These are phyloP conservation scores for Eulithis prunata DNA, from an alignment of 2,888 invertebrate genomes.

Conservation along the genomic window DNA sequence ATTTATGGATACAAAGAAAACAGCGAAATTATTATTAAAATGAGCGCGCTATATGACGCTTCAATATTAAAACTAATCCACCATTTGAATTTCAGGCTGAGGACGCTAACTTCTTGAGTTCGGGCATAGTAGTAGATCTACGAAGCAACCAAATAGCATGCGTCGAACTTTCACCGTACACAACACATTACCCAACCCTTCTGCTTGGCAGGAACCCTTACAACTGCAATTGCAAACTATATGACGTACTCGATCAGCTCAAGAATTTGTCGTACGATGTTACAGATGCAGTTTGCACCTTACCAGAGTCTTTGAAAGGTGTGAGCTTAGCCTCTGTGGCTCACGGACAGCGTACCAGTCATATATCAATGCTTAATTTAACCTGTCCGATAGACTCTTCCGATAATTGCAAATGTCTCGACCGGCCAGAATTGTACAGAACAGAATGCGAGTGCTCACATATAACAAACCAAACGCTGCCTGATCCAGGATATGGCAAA, in stretches of 20 bases:
- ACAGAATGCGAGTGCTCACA: conserved; percentile 30
- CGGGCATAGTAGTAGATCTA: conserved; percentile 1
- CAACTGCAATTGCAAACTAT: conserved; percentile 40
- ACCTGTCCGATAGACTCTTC: conserved; percentile 28
- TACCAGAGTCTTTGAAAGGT: conserved; percentile 14
- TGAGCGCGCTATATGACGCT: too few relatives aligned
- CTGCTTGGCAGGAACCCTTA: conserved; percentile 38
- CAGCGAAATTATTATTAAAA: too few relatives aligned
- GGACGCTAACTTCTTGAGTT: conserved; percentile 37
- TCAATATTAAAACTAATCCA: background rate
- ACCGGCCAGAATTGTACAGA: conserved; percentile 18
- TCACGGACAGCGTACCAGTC: conserved; percentile 10
- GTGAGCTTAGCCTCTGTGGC: conserved; percentile 13
- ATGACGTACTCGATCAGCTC: conserved; percentile 22
- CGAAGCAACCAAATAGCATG: conserved; percentile 34
- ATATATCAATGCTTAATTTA: conserved; percentile 7
- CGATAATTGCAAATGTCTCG: conserved; percentile 19
- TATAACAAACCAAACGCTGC: conserved; percentile 9
- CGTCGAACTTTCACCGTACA: background rate
- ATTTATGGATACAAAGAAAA: too few relatives aligned
- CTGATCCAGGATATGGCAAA: background rate
- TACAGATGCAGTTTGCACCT: conserved; percentile 25
- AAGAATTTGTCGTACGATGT: conserved; percentile 7
- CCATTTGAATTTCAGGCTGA: conserved; percentile 26
- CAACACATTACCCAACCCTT: background rate